A percentile compares a stretch with the other conserved stretches of the same genome.
These are phyloP conservation scores for Anadara kagoshimensis DNA, from an alignment of 1,140 invertebrate genomes.

Conservation along the genomic window DNA sequence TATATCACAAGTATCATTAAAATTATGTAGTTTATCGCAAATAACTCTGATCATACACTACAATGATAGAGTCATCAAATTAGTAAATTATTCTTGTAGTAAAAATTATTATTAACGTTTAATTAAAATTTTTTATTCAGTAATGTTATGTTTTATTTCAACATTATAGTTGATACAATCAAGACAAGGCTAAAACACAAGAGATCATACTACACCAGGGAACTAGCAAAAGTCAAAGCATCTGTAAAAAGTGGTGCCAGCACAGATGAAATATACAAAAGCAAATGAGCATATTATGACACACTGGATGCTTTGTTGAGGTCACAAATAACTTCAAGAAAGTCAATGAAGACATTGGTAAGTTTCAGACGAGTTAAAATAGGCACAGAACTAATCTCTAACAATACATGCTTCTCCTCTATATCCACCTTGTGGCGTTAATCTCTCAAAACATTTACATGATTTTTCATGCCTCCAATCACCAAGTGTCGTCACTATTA, in stretches of 20 bases:
- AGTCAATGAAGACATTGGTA: neutral
- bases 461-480: neutral
- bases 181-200: neutral
- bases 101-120: too few relatives aligned
- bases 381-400: constrained; percentile 15
- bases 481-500: neutral
- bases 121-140: too few relatives aligned
- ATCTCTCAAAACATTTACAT: neutral
- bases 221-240: neutral
- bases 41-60: too few relatives aligned
- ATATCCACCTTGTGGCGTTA: constrained; percentile 9
- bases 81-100: too few relatives aligned
- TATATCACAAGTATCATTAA: too few relatives aligned
- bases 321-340: constrained; percentile 2
- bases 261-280: constrained; percentile 9
- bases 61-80: too few relatives aligned
- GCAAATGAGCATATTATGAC: constrained; percentile 1
- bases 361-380: constrained; percentile 8
- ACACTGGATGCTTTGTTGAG: neutral
- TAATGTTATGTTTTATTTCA: too few relatives aligned
- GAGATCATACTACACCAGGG: neutral
- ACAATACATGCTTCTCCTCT: neutral
- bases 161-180: too few relatives aligned
- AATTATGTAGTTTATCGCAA: too few relatives aligned
- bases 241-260: neutral